Evolutionary conservation across 2,888 invertebrate genomes (phyloP), one percentile per base, ranked within the genome.

Genomic region (Epistrophe eligans): DNA sequence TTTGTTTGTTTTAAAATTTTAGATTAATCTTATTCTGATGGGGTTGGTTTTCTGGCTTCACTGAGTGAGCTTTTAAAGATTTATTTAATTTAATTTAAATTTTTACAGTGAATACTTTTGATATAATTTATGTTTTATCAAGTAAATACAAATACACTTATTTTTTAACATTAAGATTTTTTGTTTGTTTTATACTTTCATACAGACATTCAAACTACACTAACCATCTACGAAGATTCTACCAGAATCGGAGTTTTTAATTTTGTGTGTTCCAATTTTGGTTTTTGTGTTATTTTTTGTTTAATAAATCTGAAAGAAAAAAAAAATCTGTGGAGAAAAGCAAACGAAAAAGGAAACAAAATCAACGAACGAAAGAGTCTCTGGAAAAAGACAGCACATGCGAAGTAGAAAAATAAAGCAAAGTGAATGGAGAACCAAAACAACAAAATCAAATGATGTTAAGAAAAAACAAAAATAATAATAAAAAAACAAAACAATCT

Each of bases 101-200:
- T 91, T 90, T 91, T 91, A 91, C 91, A 91, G 91, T 90, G 91
- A 91, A 91, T 91, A 89, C 82, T 89, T 90, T 88, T 88, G 88
- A 84, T 90, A 87, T 90, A 83, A 87, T 55, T n/a, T 88, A 79
- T 88, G 76, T 88, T 58, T n/a, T 32, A 55, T 66, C 81, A 77
- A 81, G 81, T 84, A 88, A 76, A 70, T 88, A 77, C 80, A 77
- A 79, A 84, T 84, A 89, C 88, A 89, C 84, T 83, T 88, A 89
- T 88, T 71, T 82, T n/a, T 84, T 71, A 81, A 84, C 76, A 79
- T 88, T 85, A 87, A 89, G 89, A 77, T 80, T 71, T 66, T 62
- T 73, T 72, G n/a, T 77, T 66, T 55, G 67, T 72, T 13, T 77
- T 60, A 76, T 83, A 82, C 87, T 83, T 76, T 79, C 87, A 87